A percentile compares a stretch with the other conserved stretches of the same genome.
Conservation (phyloP, 53 echinoderm and acorn worm genomes). For the Astropecten irregularis region DNA sequence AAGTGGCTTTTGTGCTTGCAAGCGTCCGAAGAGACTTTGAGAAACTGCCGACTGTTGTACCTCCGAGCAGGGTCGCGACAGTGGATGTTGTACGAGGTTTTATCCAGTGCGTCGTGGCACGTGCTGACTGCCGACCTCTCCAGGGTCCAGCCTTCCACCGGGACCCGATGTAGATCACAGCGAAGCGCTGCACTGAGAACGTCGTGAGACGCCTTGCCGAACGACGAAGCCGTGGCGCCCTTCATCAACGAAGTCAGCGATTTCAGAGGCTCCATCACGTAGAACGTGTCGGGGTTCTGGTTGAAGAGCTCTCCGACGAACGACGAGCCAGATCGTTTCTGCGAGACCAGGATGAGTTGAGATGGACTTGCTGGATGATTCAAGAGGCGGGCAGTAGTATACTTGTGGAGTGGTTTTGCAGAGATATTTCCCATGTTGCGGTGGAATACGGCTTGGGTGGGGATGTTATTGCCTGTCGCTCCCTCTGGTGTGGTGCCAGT, state of each 20-base stretch:
- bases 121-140: neutral
- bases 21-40: neutral
- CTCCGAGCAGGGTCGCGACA: too few relatives aligned
- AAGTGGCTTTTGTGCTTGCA: neutral
- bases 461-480: neutral
- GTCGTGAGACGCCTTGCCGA: neutral
- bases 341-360: slow-evolving; percentile 59
- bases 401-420: too few relatives aligned
- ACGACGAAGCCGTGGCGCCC: neutral
- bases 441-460: too few relatives aligned
- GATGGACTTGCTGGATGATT: too few relatives aligned
- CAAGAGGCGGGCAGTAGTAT: too few relatives aligned
- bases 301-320: slow-evolving; percentile 87
- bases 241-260: slow-evolving; percentile 51
- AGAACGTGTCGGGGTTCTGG: slow-evolving; percentile 72
- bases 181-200: neutral
- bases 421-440: too few relatives aligned
- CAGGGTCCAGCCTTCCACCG: slow-evolving; percentile 3
- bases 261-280: slow-evolving; percentile 76
- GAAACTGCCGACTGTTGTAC: neutral
- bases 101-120: neutral
- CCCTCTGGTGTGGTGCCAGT: neutral
- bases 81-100: too few relatives aligned
- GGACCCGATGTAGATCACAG: slow-evolving; percentile 12
- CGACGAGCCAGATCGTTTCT: slow-evolving; percentile 89